Evolutionary conservation across 2,888 invertebrate genomes (phyloP), one percentile per base, ranked within the genome.

Genomic region (Caenorhabditis doughertyi): DNA sequence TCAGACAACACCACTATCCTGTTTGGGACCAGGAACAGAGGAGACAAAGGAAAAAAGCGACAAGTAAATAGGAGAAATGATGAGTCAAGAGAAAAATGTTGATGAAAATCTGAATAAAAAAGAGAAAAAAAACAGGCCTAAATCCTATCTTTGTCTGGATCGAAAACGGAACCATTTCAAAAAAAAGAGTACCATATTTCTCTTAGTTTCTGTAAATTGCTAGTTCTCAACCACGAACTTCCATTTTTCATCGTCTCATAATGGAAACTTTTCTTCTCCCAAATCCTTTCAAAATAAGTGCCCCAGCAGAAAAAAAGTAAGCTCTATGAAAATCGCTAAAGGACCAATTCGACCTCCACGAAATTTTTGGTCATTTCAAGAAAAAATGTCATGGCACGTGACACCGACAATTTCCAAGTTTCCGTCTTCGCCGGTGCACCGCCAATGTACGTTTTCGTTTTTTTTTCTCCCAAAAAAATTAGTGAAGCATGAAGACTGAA

Each of bases 361-460:
- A 65, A 55, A 56, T 27, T 55, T 35, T 56, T 47, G 65, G 56
- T 53, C 51, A 35, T 65, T 74, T 55, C 25, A 58, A n/a, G n/a
- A n/a, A n/a, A 74, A 77, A 77, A 53, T 68, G 77, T 67, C 56
- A n/a, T 18, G 32, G 60, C 68, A 55, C 77, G 77, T 77, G 77
- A 77, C 76, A 42, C 44, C 51, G 35, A 49, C 58, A 60, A 49
- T 49, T 71, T 71, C 58, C 58, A 32, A 32, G 18, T 56, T 56
- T 55, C 42, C 39, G 25, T 16, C 55, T 68, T 44, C 49, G 58
- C 18, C 39, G 18, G 25, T 42, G 72, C 47, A 35, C 32, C 51
- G 23, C 23, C 47, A 60, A 47, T 55, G 29, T 44, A 64, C 35
- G 56, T 55, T 58, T 53, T 47, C 16, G 29, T 51, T 29, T 53